A percentile compares a stretch with the other conserved stretches of the same genome.
Evolutionary conservation across 2,797 vertebrate genomes (phyloP).

Genomic region (Pachyuromys duprasi): DNA sequence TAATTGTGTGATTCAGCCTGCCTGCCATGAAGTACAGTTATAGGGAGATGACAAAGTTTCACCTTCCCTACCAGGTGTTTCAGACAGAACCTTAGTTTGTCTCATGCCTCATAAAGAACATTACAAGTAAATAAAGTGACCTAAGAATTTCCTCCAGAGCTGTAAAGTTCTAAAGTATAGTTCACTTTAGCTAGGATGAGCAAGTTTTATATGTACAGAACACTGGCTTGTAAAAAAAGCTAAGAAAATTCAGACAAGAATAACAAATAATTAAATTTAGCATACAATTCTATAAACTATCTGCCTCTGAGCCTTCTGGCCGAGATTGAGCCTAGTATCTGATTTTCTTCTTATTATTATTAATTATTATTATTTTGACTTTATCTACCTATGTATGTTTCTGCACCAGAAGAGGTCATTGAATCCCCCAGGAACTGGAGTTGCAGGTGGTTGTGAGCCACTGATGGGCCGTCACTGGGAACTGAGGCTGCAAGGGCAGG

Average conservation of each 20-base stretch:
- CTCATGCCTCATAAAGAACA: neutral
- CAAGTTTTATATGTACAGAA: constrained; percentile 21
- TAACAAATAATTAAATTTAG: neutral
- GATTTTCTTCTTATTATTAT: neutral
- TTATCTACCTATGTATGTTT: neutral
- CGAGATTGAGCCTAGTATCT: neutral
- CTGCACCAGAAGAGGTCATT: neutral
- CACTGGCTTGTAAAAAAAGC: neutral
- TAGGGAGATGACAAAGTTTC: neutral
- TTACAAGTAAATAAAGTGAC: neutral
- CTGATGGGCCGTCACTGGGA: no score
- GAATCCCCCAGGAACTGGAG: neutral
- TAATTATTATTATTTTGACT: neutral
- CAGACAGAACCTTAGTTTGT: constrained; percentile 12
- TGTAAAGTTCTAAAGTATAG: neutral
- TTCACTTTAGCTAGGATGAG: neutral
- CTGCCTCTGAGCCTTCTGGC: neutral
- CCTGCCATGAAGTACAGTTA: constrained; percentile 52
- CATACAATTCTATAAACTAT: neutral
- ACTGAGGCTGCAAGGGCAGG: no score
- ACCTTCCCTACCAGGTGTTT: neutral
- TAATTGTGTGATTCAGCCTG: constrained; percentile 38
- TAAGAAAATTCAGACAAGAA: neutral
- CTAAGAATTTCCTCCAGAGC: neutral
- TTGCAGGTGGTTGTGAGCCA: neutral